phyloP scores from a whole-genome alignment of 2,113 vertebrate genomes.

The Ptilorrhoa leucosticta region DNA sequence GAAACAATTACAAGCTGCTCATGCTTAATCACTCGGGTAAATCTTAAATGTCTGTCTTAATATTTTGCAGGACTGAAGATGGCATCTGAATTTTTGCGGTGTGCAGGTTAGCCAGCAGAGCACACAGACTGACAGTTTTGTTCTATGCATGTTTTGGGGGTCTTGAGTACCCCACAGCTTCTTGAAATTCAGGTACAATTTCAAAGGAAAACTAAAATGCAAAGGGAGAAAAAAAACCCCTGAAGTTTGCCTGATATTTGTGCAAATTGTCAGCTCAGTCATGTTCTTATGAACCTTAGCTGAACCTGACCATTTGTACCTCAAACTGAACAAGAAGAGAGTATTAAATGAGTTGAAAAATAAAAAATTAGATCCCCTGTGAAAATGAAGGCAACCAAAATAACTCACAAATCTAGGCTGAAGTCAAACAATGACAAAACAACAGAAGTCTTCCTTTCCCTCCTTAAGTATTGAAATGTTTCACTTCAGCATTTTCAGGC shows the following conservation, averaged over 20 bases:
- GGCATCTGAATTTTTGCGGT: slow-evolving; percentile 37
- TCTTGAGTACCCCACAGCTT: background rate
- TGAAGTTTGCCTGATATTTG: background rate
- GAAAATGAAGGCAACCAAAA: slow-evolving; percentile 20
- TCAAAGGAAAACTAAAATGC: background rate
- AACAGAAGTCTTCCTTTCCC: background rate
- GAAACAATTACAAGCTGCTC: slow-evolving; percentile 58
- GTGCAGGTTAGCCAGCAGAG: slow-evolving; percentile 5
- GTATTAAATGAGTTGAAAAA: background rate
- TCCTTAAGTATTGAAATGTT: background rate
- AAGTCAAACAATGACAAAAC: background rate
- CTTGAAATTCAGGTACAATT: background rate
- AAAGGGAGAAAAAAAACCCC: accelerated
- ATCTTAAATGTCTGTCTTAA: slow-evolving; percentile 56
- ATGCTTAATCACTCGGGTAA: slow-evolving; percentile 30
- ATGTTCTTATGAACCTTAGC: background rate
- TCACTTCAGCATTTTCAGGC: background rate
- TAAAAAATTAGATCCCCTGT: background rate
- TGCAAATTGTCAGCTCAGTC: background rate
- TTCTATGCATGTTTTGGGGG: background rate
- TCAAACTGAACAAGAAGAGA: background rate
- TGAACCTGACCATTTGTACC: background rate
- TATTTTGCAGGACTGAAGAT: slow-evolving; percentile 50
- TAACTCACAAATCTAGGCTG: background rate
- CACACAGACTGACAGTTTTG: background rate